Evolutionary conservation across 2,888 invertebrate species (phyloP), one percentile per base, ranked within the genome.

Genomic region (Cremastinae sp.): DNA sequence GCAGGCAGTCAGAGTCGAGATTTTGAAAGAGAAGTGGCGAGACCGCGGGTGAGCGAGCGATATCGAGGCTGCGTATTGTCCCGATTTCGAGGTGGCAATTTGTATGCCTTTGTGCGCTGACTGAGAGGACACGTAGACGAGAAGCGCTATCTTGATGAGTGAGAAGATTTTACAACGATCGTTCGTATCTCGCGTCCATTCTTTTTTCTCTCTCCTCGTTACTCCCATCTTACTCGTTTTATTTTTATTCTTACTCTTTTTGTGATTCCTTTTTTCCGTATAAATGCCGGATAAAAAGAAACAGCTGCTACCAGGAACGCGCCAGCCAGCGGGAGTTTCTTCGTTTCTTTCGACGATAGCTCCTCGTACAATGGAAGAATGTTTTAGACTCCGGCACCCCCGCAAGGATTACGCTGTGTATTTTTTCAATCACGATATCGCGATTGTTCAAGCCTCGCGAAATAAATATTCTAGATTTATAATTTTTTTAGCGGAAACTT

Each of bases 131-230:
- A 81, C 77, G 79, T 77, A 78, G 78, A 74, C 75, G 72, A 47
- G 55, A 12, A n/a, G 45, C 68, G 83, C 80, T 83, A 83, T 83
- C 83, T 28, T 83, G 83, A 83, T 82, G 83, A 83, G 83, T 81
- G 80, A 81, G 78, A 78, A 69, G 81, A 79, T 80, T 82, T 82
- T 77, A 75, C 79, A 75, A 74, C 64, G 62, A 79, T 80, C 72
- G 72, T 35, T 37, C 43, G 69, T 68, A 70, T 66, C 58, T 45
- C 22, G 28, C 14, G 20, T 10, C n/a, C 51, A 10, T 51, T 51
- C 14, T 41, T 41, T n/a, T 41, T 41, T n/a, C 12, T 41, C 12
- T 41, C 12, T 41, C 41, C 41, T 41, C 28, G 28, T 41, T 41
- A 9, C 41, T 41, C 9, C 12, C 41, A n/a, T 8, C 12, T 41